These are phyloP conservation scores for Taurulus bubalis DNA, from an alignment of 2,113 vertebrate genomes.

Conservation along the genomic window DNA sequence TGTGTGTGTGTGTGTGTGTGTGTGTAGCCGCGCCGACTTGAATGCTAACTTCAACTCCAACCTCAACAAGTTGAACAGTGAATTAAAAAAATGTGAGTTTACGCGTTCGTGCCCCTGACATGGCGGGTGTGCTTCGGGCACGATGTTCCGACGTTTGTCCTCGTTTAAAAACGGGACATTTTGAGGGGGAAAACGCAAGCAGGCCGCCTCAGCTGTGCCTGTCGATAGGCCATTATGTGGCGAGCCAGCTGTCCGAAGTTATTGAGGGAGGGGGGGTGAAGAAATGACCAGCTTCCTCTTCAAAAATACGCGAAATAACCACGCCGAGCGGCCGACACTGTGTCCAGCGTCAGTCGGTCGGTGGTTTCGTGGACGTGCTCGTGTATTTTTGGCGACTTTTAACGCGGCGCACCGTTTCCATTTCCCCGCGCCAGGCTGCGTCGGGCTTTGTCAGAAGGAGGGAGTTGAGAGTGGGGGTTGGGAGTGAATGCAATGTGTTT, in stretches of 20 bases:
- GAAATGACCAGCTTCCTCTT: constrained; percentile 10
- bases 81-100: neutral
- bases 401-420: constrained; percentile 47
- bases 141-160: neutral
- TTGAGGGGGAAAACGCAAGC: neutral
- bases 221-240: constrained; percentile 78
- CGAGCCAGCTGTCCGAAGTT: constrained; percentile 58
- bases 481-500: constrained; percentile 48
- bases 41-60: neutral
- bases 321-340: accelerated
- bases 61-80: neutral
- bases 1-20: no score
- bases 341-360: accelerated
- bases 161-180: neutral
- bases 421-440: constrained; percentile 75
- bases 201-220: constrained; percentile 32
- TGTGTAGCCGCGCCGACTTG: neutral
- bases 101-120: accelerated
- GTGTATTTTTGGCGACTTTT: constrained; percentile 4
- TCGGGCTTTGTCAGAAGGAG: constrained; percentile 77
- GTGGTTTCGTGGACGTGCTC: accelerated
- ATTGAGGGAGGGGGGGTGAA: neutral
- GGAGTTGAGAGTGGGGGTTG: constrained; percentile 79
- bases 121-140: accelerated
- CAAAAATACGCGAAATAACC: neutral